Conservation (phyloP, 2,113 vertebrate genomes). For the Oenanthe melanoleuca region DNA sequence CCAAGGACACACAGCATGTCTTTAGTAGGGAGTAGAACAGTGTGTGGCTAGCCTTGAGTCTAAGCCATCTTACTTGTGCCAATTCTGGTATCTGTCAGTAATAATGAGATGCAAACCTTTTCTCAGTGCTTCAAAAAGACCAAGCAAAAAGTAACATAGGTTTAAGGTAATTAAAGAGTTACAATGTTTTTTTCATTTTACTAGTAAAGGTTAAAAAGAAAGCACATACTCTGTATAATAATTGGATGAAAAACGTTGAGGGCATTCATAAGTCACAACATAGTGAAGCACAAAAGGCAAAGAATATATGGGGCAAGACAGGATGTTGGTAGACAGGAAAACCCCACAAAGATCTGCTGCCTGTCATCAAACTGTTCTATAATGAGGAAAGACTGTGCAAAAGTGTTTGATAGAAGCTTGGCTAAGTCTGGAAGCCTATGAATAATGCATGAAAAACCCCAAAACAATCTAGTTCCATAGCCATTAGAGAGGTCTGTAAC, state of each 20-base stretch:
- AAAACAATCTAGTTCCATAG: not conserved
- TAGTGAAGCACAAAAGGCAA: not conserved
- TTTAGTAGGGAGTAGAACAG: not conserved
- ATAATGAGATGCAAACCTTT: not conserved
- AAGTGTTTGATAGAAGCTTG: not conserved
- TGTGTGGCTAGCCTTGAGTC: not conserved
- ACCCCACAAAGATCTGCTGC: not conserved
- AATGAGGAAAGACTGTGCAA: not conserved
- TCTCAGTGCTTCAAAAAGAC: not conserved
- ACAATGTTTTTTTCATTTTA: not conserved
- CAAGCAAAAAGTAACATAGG: not conserved
- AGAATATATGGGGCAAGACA: not conserved
- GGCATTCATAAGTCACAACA: fast-evolving
- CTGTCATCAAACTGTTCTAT: not conserved
- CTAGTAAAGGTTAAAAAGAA: not conserved
- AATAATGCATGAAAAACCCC: not conserved
- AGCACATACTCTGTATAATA: not conserved
- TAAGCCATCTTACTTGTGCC: not conserved
- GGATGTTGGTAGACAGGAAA: not conserved
- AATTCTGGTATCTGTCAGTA: not conserved
- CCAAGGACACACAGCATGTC: not conserved
- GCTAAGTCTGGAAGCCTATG: not conserved
- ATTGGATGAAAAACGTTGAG: not conserved
- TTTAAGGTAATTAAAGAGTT: not conserved
- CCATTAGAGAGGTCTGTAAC: not conserved